phyloP scores from a whole-genome alignment of 64 coral and sea anemone genomes.

The Astreopora myriophthalma region DNA sequence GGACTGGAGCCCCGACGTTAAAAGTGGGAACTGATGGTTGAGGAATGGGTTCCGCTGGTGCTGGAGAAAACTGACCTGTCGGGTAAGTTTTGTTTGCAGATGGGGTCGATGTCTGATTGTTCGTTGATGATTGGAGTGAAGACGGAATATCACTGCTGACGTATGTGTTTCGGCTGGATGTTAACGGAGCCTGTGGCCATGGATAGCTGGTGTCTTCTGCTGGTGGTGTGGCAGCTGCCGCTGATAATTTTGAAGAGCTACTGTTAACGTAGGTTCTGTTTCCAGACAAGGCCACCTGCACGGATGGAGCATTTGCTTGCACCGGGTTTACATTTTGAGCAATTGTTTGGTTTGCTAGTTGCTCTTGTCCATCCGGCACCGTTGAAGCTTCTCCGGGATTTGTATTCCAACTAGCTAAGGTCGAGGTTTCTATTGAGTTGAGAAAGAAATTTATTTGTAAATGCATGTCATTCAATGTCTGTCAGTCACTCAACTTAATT shows the following conservation, averaged over 20 bases:
- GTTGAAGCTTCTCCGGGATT: not conserved
- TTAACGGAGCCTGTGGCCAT: too few relatives aligned
- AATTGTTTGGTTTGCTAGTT: conserved; percentile 21
- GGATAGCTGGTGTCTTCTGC: not conserved
- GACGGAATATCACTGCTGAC: not conserved
- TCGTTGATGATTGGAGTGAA: not conserved
- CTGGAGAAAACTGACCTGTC: not conserved
- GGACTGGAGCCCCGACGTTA: not conserved
- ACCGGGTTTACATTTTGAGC: not conserved
- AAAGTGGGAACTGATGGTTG: not conserved
- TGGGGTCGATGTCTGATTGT: not conserved
- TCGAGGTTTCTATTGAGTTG: conserved; percentile 1
- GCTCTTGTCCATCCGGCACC: conserved; percentile 9
- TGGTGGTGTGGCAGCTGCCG: not conserved
- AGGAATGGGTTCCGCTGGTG: not conserved
- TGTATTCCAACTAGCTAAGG: not conserved
- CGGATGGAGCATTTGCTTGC: not conserved
- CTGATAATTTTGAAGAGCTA: not conserved
- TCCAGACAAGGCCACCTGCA: not conserved
- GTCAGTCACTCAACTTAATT: too few relatives aligned
- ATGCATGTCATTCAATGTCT: too few relatives aligned
- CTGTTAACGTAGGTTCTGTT: not conserved
- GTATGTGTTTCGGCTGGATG: too few relatives aligned
- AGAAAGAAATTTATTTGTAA: too few relatives aligned
- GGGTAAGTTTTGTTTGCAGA: not conserved